Percentiles rank a stretch among this genome's conserved stretches.
phyloP scores from a whole-genome alignment of 2,797 vertebrate genomes.

The Microtus agrestis region DNA sequence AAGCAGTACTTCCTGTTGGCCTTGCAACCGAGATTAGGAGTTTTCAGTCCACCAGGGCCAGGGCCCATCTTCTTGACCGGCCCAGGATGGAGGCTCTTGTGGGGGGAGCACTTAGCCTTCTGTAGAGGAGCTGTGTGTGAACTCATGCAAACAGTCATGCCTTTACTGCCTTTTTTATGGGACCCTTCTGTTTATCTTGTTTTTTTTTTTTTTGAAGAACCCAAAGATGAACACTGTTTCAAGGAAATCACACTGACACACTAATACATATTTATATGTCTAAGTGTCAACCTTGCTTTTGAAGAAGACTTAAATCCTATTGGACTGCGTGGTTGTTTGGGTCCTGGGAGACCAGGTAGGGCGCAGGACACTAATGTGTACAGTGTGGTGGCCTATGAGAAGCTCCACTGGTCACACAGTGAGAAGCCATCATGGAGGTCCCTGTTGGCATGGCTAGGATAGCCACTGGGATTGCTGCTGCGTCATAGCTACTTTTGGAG shows the following conservation, averaged over 20 bases:
- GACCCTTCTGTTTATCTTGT: neutral
- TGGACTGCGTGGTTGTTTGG: fast-evolving
- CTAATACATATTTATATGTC: too few relatives aligned
- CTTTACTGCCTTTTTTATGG: neutral
- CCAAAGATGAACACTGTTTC: neutral
- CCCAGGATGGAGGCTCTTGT: neutral
- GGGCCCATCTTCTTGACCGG: neutral
- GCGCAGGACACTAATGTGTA: neutral
- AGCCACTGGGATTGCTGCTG: fast-evolving
- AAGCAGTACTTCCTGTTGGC: neutral
- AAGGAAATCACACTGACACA: neutral
- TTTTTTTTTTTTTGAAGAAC: neutral
- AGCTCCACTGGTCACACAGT: fast-evolving
- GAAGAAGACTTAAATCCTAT: neutral
- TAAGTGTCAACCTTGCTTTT: fast-evolving
- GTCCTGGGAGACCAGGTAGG: neutral
- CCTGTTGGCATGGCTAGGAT: fast-evolving
- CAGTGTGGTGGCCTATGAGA: neutral
- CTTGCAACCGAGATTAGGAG: neutral
- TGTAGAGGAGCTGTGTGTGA: neutral
- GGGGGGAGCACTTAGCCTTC: neutral
- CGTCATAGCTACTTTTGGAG: neutral
- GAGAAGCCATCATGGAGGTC: neutral
- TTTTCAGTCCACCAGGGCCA: neutral
- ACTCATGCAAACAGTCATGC: fast-evolving